Percentiles rank a stretch among this genome's conserved stretches.
phyloP scores from a whole-genome alignment of 23 tunicate genomes.

The Corella eumyota region DNA sequence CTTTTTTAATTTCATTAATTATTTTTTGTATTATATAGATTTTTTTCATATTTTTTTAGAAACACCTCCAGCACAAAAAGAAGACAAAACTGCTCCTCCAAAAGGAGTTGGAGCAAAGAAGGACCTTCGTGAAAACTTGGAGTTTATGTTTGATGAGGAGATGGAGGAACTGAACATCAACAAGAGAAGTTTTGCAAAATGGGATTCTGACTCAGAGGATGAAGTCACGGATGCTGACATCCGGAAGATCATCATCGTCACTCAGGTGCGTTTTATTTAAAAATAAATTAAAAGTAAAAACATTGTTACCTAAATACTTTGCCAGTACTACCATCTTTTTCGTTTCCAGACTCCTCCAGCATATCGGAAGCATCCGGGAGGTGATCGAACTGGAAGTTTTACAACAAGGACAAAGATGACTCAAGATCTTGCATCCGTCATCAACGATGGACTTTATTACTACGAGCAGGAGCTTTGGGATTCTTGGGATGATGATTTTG shows the following conservation, averaged over 20 bases:
- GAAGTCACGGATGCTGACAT: conserved; percentile 89
- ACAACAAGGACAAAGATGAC: conserved; percentile 63
- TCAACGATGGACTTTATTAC: conserved; percentile 86
- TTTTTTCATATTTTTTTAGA: no score
- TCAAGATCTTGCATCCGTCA: conserved; percentile 54
- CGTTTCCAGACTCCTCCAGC: conserved; percentile 75
- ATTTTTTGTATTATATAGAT: no score
- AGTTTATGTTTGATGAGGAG: conserved; percentile 88
- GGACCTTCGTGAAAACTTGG: conserved; percentile 71
- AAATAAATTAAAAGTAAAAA: not conserved
- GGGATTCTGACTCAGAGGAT: conserved; percentile 84
- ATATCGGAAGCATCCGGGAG: conserved; percentile 86
- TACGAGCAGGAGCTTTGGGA: conserved; percentile 88
- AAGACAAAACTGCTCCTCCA: not conserved
- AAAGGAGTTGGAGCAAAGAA: not conserved
- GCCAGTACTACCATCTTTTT: not conserved
- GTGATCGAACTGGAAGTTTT: conserved; percentile 71
- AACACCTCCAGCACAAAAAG: no score
- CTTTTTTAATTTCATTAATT: no score
- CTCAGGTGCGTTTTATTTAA: conserved; percentile 30
- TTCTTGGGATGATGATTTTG: conserved; percentile 42
- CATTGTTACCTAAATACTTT: not conserved
- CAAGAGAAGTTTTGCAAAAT: conserved; percentile 78
- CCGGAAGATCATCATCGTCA: conserved; percentile 75
- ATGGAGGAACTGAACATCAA: conserved; percentile 81